Evolutionary conservation across 2,888 invertebrate species (phyloP).

Genomic region (Polietes domitor): DNA sequence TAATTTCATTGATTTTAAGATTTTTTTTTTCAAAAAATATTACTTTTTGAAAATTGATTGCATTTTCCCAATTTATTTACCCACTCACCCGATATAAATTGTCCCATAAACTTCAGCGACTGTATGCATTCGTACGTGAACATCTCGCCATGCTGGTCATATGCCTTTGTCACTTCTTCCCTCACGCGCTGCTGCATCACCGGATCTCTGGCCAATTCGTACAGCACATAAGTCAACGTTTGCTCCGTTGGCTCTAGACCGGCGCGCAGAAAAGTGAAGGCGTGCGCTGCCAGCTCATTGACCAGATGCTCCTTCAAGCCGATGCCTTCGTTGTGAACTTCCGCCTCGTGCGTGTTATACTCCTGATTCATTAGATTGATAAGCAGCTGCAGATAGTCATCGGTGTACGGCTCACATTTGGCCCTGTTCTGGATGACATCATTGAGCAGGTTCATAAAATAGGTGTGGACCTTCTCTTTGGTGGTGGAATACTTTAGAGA

Average conservation of each 20-base stretch:
- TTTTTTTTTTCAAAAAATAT: too few relatives aligned
- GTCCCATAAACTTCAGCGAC: constrained; percentile 75
- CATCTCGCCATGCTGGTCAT: constrained; percentile 71
- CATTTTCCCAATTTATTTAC: too few relatives aligned
- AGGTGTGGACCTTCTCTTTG: constrained; percentile 71
- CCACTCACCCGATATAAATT: constrained; percentile 74
- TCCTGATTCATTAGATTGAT: constrained; percentile 81
- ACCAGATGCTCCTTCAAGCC: constrained; percentile 74
- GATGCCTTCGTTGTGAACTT: constrained; percentile 67
- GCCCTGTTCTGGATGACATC: constrained; percentile 73
- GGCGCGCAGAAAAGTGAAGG: constrained; percentile 79
- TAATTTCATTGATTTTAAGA: too few relatives aligned
- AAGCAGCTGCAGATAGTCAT: constrained; percentile 84
- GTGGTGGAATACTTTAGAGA: constrained; percentile 72
- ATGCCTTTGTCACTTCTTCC: constrained; percentile 73
- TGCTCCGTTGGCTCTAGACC: constrained; percentile 86
- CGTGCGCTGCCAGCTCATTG: constrained; percentile 77
- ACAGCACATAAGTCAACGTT: constrained; percentile 82
- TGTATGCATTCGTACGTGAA: constrained; percentile 76
- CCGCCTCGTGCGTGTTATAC: constrained; percentile 73
- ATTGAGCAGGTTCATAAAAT: constrained; percentile 72
- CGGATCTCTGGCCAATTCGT: constrained; percentile 76
- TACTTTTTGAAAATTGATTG: too few relatives aligned
- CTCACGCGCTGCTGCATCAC: constrained; percentile 73
- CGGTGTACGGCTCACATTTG: constrained; percentile 67